Evolutionary conservation across 92 coral and sea anemone genomes (phyloP).

Genomic region (Palythoa grandis): DNA sequence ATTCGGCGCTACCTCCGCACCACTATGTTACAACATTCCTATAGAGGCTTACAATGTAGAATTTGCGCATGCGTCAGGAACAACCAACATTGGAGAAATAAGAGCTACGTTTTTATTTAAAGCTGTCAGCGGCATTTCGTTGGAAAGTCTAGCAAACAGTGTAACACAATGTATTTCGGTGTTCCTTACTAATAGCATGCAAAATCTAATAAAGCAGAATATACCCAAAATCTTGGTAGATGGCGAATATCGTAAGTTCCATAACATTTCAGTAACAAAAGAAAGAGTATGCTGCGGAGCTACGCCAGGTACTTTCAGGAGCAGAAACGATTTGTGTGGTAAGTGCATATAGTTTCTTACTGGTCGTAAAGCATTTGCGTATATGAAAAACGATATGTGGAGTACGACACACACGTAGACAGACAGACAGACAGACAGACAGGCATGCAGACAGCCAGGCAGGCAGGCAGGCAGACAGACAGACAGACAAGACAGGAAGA

Average conservation of each 20-base stretch:
- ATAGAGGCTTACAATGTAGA: neutral
- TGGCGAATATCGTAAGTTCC: neutral
- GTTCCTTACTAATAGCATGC: neutral
- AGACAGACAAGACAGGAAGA: too few relatives aligned
- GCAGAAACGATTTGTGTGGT: constrained; percentile 23
- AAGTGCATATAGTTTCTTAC: neutral
- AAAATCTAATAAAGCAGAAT: neutral
- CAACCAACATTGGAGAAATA: constrained; percentile 3
- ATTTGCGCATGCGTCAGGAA: neutral
- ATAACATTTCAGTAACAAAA: neutral
- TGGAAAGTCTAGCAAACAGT: neutral
- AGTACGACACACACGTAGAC: too few relatives aligned
- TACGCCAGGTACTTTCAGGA: neutral
- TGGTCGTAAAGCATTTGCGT: too few relatives aligned
- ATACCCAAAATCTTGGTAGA: constrained; percentile 13
- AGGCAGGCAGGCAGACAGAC: too few relatives aligned
- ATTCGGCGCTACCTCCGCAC: neutral
- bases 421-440: too few relatives aligned
- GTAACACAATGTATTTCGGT: constrained; percentile 22
- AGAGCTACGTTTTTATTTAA: constrained; percentile 19
- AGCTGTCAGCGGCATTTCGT: neutral
- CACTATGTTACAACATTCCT: constrained; percentile 7
- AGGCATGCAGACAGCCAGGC: too few relatives aligned
- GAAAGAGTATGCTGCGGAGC: constrained; percentile 26
- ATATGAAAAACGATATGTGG: too few relatives aligned